Base-by-base conservation (phyloP, 1,140 invertebrate genomes). In the Drosophila baimaii region DNA sequence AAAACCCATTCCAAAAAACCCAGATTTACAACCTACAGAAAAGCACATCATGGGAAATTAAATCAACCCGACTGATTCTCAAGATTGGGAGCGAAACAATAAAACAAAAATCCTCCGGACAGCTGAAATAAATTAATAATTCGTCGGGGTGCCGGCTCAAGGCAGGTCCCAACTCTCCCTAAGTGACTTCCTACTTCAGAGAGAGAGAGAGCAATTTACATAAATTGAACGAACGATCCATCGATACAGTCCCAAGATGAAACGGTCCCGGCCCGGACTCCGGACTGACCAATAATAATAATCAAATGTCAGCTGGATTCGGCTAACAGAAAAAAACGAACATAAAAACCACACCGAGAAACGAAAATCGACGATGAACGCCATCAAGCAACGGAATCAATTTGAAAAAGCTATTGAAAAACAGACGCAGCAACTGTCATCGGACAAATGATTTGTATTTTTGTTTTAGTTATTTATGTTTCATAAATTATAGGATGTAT, bases 371-470 rank as follows among this genome's bases (percentile, higher is more conserved):
- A 57, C 54, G 73, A 77, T 65, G 73, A 75, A 76, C 73, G 73
- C 73, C 73, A 76, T 76, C 73, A 66, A 75, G 61, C 71, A 75
- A 59, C 73, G 73, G 73, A 77, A 77, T 77, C 73, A 77, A 76
- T 77, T 77, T 76, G 54, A 77, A 77, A 77, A 71, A 68, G 73
- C 73, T 58, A 76, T 76, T 76, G 73, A 52, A 76, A 74, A 68
- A 81, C 78, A 80, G 54, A 77, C 47, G 70, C 58, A 79, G 64
- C 56, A 59, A 58, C 63, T 59, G 64, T 78, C 74, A 90, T 66
- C 86, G 86, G 79, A 90, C 79, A 90, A 90, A 90, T 90, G 86
- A 90, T 90, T 90, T 90, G 86, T 90, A 90, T 90, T 90, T 90
- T 82, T 85, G 85, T 85, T 90, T 90, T 79, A 77, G 70, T 90